Base-by-base conservation (phyloP, 2,888 invertebrate genomes). In the Kuschelorhynchus macadamiae region DNA sequence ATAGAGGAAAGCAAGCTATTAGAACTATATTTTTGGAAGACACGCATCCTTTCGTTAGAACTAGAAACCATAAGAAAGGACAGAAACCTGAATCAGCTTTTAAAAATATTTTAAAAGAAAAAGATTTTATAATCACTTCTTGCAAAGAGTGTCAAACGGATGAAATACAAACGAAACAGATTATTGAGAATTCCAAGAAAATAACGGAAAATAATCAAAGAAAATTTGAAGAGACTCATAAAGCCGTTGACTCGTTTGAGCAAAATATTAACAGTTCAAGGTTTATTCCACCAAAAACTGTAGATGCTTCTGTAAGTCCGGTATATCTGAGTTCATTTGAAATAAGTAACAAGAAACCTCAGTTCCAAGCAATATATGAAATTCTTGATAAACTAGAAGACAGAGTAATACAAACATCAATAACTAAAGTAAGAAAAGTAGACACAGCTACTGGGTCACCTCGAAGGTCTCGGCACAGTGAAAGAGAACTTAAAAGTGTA, bases 151-250 rank as follows among this genome's bases (percentile, higher is more conserved):
- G 44, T 20, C 55, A 60, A 33, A 60, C 53, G 7, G 33, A 14
- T 5, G 12, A 20, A 5, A 33, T 20, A 12, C n/a, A n/a, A n/a
- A n/a, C n/a, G n/a, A n/a, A n/a, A n/a, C 17, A 30, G 18, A 7
- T 30, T 8, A 36, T 17, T 8, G 49, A 47, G 46, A 4, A 41
- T 21, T 25, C 12, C 12, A 9, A 36, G 7, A 14, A 41, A 20
- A 36, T n/a, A 9, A 30, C 20, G n/a, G 20, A 52, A 25, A 25
- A 53, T 4, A 60, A 47, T 16, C 50, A 60, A 17, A 53, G 33
- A 17, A 52, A 60, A 1, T 53, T 66, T 42, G 14, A 53, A 12
- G 55, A 66, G 9, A 66, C 60, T 30, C 60, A 60, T 32, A 46
- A 62, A n/a, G 46, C 62, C 9, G 20, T 62, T 17, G 53, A 62